phyloP scores from a whole-genome alignment of 2,888 invertebrate genomes.

The Hermodice carunculata region DNA sequence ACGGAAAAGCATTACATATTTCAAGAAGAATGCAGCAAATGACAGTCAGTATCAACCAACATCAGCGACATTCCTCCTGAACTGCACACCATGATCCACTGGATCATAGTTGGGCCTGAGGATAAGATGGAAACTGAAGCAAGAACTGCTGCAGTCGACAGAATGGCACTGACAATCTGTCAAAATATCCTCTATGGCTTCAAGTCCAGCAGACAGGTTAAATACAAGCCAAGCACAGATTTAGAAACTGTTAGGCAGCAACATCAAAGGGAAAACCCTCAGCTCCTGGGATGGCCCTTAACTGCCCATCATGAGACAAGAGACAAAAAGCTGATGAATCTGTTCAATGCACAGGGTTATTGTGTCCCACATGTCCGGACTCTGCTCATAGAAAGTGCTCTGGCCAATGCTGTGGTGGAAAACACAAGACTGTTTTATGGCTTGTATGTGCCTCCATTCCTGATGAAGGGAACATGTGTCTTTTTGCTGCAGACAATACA shows the following conservation, averaged over 20 bases:
- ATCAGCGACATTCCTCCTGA: slow-evolving; percentile 14
- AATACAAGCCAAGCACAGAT: slow-evolving; percentile 7
- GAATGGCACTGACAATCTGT: background rate
- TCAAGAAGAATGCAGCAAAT: too few relatives aligned
- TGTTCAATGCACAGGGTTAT: slow-evolving; percentile 8
- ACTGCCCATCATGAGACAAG: too few relatives aligned
- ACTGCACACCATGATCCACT: slow-evolving; percentile 17
- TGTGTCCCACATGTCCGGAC: slow-evolving; percentile 8
- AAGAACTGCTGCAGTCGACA: background rate
- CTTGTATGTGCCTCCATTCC: slow-evolving; percentile 25
- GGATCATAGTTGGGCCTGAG: slow-evolving; percentile 15
- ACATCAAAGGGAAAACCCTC: too few relatives aligned
- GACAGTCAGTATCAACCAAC: background rate
- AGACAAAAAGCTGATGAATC: slow-evolving; percentile 13
- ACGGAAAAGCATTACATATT: slow-evolving; percentile 11
- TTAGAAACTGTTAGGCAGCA: too few relatives aligned
- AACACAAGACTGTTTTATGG: slow-evolving; percentile 17
- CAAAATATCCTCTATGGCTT: background rate
- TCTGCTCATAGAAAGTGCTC: slow-evolving; percentile 18
- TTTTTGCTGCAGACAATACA: slow-evolving; percentile 26
- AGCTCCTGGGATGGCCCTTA: too few relatives aligned
- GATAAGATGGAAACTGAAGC: slow-evolving; percentile 2
- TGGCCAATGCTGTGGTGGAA: slow-evolving; percentile 29
- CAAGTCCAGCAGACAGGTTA: slow-evolving; percentile 5
- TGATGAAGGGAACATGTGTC: slow-evolving; percentile 26